A percentile compares a stretch with the other conserved stretches of the same genome.
Evolutionary conservation across 2,113 vertebrate genomes (phyloP).

Genomic region (Notiomystis cincta): DNA sequence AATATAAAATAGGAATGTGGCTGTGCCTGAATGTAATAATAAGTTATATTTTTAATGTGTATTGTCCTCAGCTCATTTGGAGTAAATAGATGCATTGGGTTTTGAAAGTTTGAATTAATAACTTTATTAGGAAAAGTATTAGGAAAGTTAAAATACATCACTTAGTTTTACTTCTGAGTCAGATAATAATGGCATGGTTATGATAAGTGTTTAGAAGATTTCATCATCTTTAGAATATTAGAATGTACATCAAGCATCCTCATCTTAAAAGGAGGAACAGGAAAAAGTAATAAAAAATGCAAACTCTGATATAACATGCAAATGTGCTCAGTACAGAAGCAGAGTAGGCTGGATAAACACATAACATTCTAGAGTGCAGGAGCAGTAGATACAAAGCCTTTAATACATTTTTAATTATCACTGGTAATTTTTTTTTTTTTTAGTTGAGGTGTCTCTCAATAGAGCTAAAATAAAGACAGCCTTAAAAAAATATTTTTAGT

Average conservation of each 20-base stretch:
- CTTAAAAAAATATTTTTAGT: not conserved
- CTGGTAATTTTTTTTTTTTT: not conserved
- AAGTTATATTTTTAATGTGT: not conserved
- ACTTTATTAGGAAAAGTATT: not conserved
- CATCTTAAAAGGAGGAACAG: not conserved
- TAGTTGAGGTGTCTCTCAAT: not conserved
- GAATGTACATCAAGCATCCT: not conserved
- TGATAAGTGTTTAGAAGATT: not conserved
- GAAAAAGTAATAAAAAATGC: not conserved
- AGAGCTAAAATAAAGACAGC: not conserved
- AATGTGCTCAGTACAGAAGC: not conserved
- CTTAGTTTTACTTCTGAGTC: not conserved
- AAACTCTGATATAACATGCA: not conserved
- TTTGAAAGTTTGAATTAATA: not conserved
- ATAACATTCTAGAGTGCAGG: not conserved
- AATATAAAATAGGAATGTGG: not conserved
- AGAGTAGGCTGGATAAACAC: not conserved
- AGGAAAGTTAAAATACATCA: not conserved
- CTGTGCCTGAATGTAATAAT: not conserved
- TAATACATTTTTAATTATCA: not conserved
- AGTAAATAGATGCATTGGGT: not conserved
- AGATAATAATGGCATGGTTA: not conserved
- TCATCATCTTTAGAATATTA: not conserved
- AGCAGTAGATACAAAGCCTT: not conserved
- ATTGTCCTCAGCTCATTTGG: not conserved